Conservation (phyloP, 2,888 invertebrate genomes). For the Dynastes grantii region DNA sequence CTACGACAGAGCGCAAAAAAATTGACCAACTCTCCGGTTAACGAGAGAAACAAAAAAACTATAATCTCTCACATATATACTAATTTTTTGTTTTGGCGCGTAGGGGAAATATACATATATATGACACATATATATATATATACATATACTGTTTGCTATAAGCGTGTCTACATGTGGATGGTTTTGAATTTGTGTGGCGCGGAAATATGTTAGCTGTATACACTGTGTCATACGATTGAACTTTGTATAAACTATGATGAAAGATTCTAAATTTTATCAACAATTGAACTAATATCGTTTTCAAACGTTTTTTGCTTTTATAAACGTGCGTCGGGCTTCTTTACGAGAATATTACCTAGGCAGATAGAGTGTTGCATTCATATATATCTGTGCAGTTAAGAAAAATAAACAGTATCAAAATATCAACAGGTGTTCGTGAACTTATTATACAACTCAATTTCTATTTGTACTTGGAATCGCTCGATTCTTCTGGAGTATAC, state of each 20-base stretch:
- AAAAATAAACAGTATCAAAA: conserved; percentile 45
- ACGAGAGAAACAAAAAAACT: conserved; percentile 27
- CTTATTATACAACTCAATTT: conserved; percentile 25
- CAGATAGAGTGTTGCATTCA: not conserved
- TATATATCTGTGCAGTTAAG: conserved; percentile 37
- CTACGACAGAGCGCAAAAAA: conserved; percentile 35
- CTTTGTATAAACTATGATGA: conserved; percentile 2
- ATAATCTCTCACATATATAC: conserved; percentile 12
- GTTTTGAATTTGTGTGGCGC: conserved; percentile 25
- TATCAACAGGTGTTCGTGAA: conserved; percentile 51
- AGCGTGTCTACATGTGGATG: conserved; percentile 35
- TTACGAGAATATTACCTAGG: not conserved
- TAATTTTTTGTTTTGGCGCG: conserved; percentile 41
- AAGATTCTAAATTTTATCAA: not conserved
- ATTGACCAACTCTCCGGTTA: conserved; percentile 14
- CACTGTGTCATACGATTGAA: not conserved
- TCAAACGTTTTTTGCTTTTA: not conserved
- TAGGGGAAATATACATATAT: not conserved
- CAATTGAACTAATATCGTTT: conserved; percentile 3
- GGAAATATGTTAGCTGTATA: conserved; percentile 39
- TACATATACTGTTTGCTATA: conserved; percentile 20
- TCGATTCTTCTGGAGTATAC: conserved; percentile 10
- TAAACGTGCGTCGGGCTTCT: not conserved
- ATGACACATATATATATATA: not conserved
- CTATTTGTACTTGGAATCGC: not conserved